Conservation (phyloP, 2,888 invertebrate genomes). For the Cheiracanthium punctorium region DNA sequence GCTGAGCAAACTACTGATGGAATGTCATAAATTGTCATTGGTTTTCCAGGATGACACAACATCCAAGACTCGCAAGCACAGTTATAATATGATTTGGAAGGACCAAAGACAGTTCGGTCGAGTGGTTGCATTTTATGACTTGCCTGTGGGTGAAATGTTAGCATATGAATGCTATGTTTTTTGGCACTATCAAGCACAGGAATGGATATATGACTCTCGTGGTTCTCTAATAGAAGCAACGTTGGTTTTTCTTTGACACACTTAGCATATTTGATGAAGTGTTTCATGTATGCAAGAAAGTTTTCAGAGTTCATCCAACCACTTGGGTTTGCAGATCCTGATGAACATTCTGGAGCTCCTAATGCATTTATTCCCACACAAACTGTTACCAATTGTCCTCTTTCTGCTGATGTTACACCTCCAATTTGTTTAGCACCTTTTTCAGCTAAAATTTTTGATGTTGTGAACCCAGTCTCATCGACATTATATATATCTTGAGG, state of each 20-base stretch:
- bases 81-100: constrained; percentile 15
- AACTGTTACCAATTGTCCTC: too few species aligned
- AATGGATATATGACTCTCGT: constrained; percentile 73
- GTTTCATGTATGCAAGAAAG: constrained; percentile 70
- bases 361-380: too few species aligned
- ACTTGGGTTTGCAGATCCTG: constrained; percentile 13
- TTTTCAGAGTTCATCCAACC: constrained; percentile 6
- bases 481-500: not conserved
- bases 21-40: constrained; percentile 22
- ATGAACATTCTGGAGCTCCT: constrained; percentile 8
- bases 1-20: not conserved
- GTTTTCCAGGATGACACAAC: not conserved
- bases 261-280: constrained; percentile 73
- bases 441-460: too few species aligned
- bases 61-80: constrained; percentile 1
- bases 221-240: constrained; percentile 73
- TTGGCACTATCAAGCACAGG: constrained; percentile 15
- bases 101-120: constrained; percentile 71
- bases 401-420: too few species aligned
- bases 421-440: too few species aligned
- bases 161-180: not conserved
- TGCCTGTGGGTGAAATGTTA: constrained; percentile 72
- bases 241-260: constrained; percentile 52
- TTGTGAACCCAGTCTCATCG: too few species aligned
- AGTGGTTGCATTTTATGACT: constrained; percentile 76